These are phyloP conservation scores for Noctua fimbriata DNA, from an alignment of 2,888 invertebrate species.

Conservation along the genomic window DNA sequence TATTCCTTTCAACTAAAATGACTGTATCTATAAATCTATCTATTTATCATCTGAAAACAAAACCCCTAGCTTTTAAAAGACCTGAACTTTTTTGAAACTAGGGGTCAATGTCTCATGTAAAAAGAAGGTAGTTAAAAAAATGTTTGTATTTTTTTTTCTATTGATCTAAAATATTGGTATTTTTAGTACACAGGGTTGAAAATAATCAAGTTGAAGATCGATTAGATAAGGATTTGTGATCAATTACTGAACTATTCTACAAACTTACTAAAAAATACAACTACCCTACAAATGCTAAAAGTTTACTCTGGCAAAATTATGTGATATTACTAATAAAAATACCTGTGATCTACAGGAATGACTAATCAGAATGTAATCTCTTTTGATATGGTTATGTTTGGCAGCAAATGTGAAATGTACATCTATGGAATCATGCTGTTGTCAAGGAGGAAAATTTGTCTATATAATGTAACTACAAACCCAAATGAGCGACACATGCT, in stretches of 20 bases:
- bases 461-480: slow-evolving; percentile 26
- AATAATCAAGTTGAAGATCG: not conserved
- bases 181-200: not conserved
- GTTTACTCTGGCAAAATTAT: not conserved
- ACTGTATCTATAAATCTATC: no score
- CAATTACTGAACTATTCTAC: not conserved
- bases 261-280: slow-evolving; percentile 8
- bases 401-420: not conserved
- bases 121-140: not conserved
- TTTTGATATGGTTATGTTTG: slow-evolving; percentile 20
- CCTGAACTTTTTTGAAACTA: not conserved
- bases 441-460: slow-evolving; percentile 24
- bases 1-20: not conserved
- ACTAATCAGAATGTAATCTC: not conserved
- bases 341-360: slow-evolving; percentile 3
- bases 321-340: slow-evolving; percentile 20
- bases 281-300: slow-evolving; percentile 40
- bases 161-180: not conserved
- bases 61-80: not conserved
- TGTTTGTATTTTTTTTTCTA: not conserved
- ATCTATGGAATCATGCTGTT: slow-evolving; percentile 19
- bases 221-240: not conserved
- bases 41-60: no score
- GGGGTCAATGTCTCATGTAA: slow-evolving; percentile 3
- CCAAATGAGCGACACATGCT: slow-evolving; percentile 15